These are phyloP conservation scores for Sepioteuthis lessoniana DNA, from an alignment of 2,888 invertebrate species.

Conservation along the genomic window DNA sequence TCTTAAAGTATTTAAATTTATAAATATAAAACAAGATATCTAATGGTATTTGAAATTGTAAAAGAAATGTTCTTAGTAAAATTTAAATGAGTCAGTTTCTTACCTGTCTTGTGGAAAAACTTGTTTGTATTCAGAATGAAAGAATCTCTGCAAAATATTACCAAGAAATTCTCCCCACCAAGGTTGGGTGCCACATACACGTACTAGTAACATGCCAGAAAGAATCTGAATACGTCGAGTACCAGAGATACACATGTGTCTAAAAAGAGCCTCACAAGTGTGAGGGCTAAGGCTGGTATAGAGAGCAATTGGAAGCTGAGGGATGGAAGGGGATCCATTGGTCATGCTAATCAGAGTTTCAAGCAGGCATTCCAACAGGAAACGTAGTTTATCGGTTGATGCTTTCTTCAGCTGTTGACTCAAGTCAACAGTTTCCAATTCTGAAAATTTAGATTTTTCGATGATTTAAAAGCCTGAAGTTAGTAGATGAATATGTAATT, in stretches of 20 bases:
- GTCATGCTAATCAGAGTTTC: slow-evolving; percentile 82
- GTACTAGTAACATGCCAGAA: slow-evolving; percentile 81
- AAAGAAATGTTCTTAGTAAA: too few relatives aligned
- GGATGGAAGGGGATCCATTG: slow-evolving; percentile 74
- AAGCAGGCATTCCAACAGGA: slow-evolving; percentile 86
- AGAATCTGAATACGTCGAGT: slow-evolving; percentile 81
- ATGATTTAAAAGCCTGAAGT: not conserved
- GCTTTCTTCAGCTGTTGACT: slow-evolving; percentile 77
- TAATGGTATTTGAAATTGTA: too few relatives aligned
- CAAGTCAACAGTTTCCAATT: slow-evolving; percentile 65
- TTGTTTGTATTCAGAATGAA: slow-evolving; percentile 85
- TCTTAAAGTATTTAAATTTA: too few relatives aligned
- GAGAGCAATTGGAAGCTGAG: slow-evolving; percentile 65
- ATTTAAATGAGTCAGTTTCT: slow-evolving; percentile 12
- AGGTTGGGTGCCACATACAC: slow-evolving; percentile 83
- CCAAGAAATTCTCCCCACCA: slow-evolving; percentile 96
- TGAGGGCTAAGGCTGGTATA: slow-evolving; percentile 68
- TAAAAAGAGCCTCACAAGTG: slow-evolving; percentile 80
- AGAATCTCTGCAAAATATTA: slow-evolving; percentile 85
- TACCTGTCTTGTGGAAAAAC: slow-evolving; percentile 91
- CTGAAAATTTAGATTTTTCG: not conserved
- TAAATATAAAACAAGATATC: too few relatives aligned
- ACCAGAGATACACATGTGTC: slow-evolving; percentile 85
- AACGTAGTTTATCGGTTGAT: slow-evolving; percentile 88
- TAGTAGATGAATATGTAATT: not conserved